Base-by-base conservation (phyloP, 64 coral and sea anemone genomes). In the Porites lutea region DNA sequence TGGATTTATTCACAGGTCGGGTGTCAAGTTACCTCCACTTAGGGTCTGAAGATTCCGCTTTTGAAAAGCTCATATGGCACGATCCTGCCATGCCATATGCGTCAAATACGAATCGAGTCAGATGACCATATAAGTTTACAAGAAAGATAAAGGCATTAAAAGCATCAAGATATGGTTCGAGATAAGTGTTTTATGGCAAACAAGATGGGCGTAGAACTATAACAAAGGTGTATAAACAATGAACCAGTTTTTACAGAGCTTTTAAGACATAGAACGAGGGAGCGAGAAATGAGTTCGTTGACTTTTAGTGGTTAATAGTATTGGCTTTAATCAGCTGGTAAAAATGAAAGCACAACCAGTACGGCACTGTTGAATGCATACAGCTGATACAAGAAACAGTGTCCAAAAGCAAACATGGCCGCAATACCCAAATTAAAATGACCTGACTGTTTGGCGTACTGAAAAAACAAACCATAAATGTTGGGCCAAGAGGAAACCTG, bases 391-490 rank as follows among this genome's bases (percentile, higher is more conserved):
- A 83, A 65, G 59, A 83, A 37, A 62, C 79, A 8, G 79, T 82
- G 59, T 61, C 13, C 52, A 5, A 84, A 84, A 67, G 59, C 59
- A 84, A 84, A 84, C 81, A 84, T 84, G 62, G 81, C 61, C 47
- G 81, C 81, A 84, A 84, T 84, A 69, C 46, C 12, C 51, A 84
- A 84, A 84, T 84, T 84, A 84, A 84, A 84, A 84, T 68, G 63
- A 84, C 61, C 81, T 37, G 27, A 84, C 61, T 84, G 61, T 48
- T 68, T 84, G 61, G 13, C 49, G 81, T 63, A 14, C 81, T 84
- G 81, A 84, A 68, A 46, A 13, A 84, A 84, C 81, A 84, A 84
- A 84, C 46, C 47, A 68, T 68, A 22, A 84, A 84, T 68, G 13
- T 27, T 8, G 16, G 52, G 15, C 47, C 61, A 63, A 84, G 45